A percentile compares a stretch with the other conserved stretches of the same genome.
These are phyloP conservation scores for Anhinga rufa DNA, from an alignment of 2,113 vertebrate genomes.

Conservation along the genomic window DNA sequence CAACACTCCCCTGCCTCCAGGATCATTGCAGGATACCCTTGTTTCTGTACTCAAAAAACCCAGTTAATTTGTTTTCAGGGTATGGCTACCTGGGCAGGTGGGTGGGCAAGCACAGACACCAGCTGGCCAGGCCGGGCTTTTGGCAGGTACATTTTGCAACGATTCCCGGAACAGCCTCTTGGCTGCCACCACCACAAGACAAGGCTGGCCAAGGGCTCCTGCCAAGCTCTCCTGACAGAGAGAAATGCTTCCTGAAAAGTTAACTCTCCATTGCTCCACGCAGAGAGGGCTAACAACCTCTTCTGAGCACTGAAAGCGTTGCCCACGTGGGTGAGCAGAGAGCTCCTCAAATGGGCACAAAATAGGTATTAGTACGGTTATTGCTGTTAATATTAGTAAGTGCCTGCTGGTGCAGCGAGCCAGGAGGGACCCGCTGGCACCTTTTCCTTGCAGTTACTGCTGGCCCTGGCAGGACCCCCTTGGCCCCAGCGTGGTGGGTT, in stretches of 20 bases:
- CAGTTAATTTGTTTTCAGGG: background rate
- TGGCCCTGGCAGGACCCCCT: background rate
- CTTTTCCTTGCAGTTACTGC: background rate
- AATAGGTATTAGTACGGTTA: background rate
- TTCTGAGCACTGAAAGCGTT: background rate
- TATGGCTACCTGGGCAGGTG: background rate
- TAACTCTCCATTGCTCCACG: background rate
- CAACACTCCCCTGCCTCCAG: background rate
- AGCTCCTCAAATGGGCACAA: background rate
- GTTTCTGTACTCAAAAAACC: background rate
- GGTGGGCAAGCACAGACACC: background rate
- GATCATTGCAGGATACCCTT: background rate
- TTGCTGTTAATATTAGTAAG: background rate
- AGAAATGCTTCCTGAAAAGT: slow-evolving; percentile 31
- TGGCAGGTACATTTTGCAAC: background rate
- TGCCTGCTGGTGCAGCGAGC: background rate
- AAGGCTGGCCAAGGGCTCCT: slow-evolving; percentile 27
- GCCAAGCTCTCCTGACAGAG: slow-evolving; percentile 7
- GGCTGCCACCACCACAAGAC: slow-evolving; percentile 9
- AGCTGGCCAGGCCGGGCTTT: background rate
- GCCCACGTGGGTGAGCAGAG: background rate
- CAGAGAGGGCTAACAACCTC: background rate
- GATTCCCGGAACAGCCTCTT: background rate
- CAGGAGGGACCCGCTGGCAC: background rate
- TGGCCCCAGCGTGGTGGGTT: fast-evolving